Base-by-base conservation (phyloP, 2,797 vertebrate genomes). In the Poecilia velifera region DNA sequence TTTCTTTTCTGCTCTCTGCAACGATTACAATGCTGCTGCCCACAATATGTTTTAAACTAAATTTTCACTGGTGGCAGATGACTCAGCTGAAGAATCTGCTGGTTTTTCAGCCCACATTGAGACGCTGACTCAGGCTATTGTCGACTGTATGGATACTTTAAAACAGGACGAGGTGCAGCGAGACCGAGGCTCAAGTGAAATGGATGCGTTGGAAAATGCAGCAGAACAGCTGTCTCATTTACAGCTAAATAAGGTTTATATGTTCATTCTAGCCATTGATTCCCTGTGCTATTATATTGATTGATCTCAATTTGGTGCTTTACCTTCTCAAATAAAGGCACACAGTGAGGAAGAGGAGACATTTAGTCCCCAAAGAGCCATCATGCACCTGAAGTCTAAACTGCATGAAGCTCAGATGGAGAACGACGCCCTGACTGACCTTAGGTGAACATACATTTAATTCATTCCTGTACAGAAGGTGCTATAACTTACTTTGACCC, bases 321-420 rank as follows among this genome's bases (percentile, higher is more conserved):
- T 1, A 75, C n/a, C 13, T 46, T 78, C 51, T 81, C 31, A 73
- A 73, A 83, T 71, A 36, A 81, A 97, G 97, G 84, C 76, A 59
- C 76, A 85, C 74, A 90, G 94, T 81, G 83, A 92, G 4, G 91
- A 95, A 64, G 91, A 95, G 72, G 93, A 96, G 55, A 92, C 88
- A 64, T 87, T 86, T 51, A 73, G 57, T 74, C 86, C 92, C 71
- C 89, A 89, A n/a, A 82, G 92, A 47, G 89, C 95, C 31, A 83
- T 95, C 62, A 74, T 92, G 62, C 93, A 96, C 47, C 84, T 97
- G 77, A 93, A 97, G 82, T 90, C 88, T 49, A 94, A 95, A 86
- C 85, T 96, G 83, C 91, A 95, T 75, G 89, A 96, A 84, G 87
- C 93, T 62, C 93, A 95, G 45, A 84, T 90, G 85, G 96, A 96